phyloP scores from a whole-genome alignment of 2,113 vertebrate species.

The Sterrhoptilus dennistouni region DNA sequence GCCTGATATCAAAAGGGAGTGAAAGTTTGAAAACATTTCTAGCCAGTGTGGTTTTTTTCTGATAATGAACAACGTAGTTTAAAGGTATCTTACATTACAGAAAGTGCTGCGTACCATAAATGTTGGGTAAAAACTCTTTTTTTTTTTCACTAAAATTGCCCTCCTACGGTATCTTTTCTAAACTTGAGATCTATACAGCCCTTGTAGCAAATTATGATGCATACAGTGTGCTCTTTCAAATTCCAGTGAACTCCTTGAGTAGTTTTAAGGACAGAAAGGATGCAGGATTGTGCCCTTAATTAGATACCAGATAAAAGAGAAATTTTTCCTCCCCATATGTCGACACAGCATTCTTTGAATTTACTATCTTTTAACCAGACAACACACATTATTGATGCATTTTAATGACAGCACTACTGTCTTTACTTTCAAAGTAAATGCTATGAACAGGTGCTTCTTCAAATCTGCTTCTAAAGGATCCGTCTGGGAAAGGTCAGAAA shows the following conservation, averaged over 20 bases:
- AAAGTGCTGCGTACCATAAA: slow-evolving; percentile 20
- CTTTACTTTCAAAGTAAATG: not conserved
- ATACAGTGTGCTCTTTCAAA: not conserved
- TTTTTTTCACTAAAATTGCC: slow-evolving; percentile 24
- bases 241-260: not conserved
- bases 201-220: not conserved
- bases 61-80: slow-evolving; percentile 48
- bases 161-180: not conserved
- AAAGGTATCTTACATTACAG: slow-evolving; percentile 52
- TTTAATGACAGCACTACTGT: slow-evolving; percentile 3
- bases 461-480: slow-evolving; percentile 29
- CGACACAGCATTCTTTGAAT: not conserved
- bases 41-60: slow-evolving; percentile 54
- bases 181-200: not conserved
- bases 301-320: slow-evolving; percentile 1
- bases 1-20: slow-evolving; percentile 74
- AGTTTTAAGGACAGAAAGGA: slow-evolving; percentile 11
- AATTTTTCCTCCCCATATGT: not conserved
- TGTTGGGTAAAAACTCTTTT: not conserved
- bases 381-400: slow-evolving; percentile 9
- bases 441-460: slow-evolving; percentile 27
- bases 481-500: not conserved
- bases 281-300: slow-evolving; percentile 4
- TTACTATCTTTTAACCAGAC: not conserved
- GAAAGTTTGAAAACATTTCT: slow-evolving; percentile 79